Conservation (phyloP, 2,888 invertebrate species). For the Sphinx pinastri region DNA sequence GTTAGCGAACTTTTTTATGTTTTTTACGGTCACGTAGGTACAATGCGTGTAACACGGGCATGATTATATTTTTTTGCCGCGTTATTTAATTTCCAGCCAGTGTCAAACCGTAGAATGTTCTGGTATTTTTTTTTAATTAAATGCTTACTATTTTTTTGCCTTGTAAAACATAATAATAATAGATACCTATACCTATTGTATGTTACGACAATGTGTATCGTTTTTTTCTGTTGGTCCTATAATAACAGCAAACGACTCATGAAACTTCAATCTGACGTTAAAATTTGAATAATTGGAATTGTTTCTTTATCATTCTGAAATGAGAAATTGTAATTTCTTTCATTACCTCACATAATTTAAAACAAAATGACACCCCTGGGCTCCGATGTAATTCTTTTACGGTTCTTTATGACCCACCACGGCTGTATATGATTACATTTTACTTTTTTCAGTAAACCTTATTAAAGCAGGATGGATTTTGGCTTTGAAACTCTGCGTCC, state of each 20-base stretch:
- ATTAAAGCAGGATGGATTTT: slow-evolving; percentile 19
- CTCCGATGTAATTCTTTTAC: slow-evolving; percentile 9
- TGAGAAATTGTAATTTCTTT: background rate
- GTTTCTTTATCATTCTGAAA: no score
- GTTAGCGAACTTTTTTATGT: slow-evolving; percentile 36
- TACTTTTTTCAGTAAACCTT: slow-evolving; percentile 18
- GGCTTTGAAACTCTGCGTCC: background rate
- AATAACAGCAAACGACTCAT: no score
- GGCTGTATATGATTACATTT: slow-evolving; percentile 20
- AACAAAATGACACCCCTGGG: background rate
- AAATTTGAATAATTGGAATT: no score
- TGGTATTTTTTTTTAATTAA: background rate
- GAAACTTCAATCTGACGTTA: no score
- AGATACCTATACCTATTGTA: no score
- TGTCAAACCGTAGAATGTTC: background rate
- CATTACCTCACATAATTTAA: slow-evolving; percentile 6
- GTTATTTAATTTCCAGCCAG: background rate
- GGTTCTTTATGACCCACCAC: slow-evolving; percentile 8
- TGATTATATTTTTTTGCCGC: slow-evolving; percentile 19
- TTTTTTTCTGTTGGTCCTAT: no score
- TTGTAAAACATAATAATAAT: no score
- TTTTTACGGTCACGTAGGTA: slow-evolving; percentile 38
- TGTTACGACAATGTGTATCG: no score
- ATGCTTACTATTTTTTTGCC: no score
- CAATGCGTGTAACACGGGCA: slow-evolving; percentile 14